Evolutionary conservation across 2,113 vertebrate species (phyloP).

Genomic region (Petaurus breviceps): DNA sequence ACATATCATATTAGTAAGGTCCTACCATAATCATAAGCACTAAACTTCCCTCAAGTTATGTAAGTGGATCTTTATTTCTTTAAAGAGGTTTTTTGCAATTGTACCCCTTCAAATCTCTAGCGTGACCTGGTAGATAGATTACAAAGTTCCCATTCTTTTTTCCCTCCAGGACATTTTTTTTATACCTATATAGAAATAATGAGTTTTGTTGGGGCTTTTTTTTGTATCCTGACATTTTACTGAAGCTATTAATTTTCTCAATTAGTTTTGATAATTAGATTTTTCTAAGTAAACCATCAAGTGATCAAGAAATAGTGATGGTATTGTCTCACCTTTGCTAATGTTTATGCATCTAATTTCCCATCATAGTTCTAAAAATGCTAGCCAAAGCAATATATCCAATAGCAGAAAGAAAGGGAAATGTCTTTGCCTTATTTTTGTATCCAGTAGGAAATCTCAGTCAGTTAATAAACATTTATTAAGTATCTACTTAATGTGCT

Average conservation of each 20-base stretch:
- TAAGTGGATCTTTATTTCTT: background rate
- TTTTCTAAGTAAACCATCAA: background rate
- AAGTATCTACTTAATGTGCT: background rate
- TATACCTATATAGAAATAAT: background rate
- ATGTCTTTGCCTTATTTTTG: background rate
- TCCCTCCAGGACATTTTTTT: background rate
- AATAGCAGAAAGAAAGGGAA: background rate
- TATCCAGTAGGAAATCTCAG: background rate
- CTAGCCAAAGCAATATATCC: background rate
- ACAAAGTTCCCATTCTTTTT: background rate
- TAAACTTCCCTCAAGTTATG: background rate
- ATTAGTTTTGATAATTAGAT: background rate
- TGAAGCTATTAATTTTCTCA: background rate
- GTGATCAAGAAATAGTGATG: background rate
- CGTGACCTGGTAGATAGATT: background rate
- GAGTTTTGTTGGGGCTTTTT: background rate
- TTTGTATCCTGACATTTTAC: background rate
- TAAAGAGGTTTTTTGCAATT: background rate
- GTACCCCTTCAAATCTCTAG: background rate
- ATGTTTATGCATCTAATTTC: background rate
- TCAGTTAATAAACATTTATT: background rate
- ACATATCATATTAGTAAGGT: background rate
- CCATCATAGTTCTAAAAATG: background rate
- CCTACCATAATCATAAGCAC: background rate
- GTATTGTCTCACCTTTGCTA: background rate